Percentiles rank a stretch among this genome's conserved stretches.
Conservation (phyloP, 1,140 invertebrate genomes). For the Phthorimaea operculella region DNA sequence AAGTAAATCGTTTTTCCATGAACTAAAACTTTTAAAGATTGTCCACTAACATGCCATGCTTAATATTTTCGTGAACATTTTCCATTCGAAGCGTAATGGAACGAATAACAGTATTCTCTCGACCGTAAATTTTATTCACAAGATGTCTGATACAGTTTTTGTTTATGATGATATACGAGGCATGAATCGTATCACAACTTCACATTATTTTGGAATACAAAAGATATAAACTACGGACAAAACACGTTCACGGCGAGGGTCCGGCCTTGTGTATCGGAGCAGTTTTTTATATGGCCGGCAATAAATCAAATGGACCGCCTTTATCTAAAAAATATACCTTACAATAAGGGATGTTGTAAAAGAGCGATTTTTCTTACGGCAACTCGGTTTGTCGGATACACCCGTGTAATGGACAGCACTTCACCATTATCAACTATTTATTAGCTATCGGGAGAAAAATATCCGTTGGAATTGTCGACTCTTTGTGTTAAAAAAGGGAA, state of each 20-base stretch:
- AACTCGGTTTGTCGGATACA: constrained; percentile 30
- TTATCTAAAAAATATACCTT: constrained; percentile 29
- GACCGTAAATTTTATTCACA: no score
- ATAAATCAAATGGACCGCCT: constrained; percentile 27
- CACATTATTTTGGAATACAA: not conserved
- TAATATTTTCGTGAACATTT: no score
- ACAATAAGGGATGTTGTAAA: constrained; percentile 18
- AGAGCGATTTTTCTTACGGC: constrained; percentile 21
- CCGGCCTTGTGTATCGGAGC: constrained; percentile 6
- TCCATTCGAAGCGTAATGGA: no score
- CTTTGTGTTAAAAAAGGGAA: no score
- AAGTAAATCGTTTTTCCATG: no score
- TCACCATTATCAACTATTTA: constrained; percentile 34
- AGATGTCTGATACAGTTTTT: no score
- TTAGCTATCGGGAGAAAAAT: constrained; percentile 18
- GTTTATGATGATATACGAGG: no score
- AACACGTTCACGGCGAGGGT: not conserved
- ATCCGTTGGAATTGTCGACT: not conserved
- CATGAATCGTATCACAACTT: not conserved
- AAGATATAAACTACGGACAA: constrained; percentile 1
- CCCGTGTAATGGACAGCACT: constrained; percentile 29
- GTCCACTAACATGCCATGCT: no score
- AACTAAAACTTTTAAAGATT: no score
- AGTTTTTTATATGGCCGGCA: constrained; percentile 7
- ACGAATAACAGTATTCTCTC: no score